Evolutionary conservation across 2,797 vertebrate species (phyloP).

Genomic region (Sorex maritimensis): DNA sequence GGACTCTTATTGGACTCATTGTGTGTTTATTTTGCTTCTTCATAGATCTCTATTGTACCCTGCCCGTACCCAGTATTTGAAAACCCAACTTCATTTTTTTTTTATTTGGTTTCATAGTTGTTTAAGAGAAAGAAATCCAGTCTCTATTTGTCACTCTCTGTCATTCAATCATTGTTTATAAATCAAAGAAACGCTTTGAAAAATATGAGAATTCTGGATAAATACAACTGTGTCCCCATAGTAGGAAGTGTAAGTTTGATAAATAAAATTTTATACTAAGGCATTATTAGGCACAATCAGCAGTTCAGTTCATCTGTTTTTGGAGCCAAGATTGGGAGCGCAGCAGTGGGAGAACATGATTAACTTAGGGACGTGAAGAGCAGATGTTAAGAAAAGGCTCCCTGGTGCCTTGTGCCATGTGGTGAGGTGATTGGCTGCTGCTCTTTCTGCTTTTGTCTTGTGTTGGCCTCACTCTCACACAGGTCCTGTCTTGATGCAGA

Average conservation of each 20-base stretch:
- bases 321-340: background rate
- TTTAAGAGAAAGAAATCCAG: too few relatives aligned
- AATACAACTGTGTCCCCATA: background rate
- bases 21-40: conserved; percentile 43
- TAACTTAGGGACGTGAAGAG: background rate
- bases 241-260: conserved; percentile 61
- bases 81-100: background rate
- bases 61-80: background rate
- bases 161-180: background rate
- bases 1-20: background rate
- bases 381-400: background rate
- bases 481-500: background rate
- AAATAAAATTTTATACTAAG: background rate
- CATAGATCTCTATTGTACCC: background rate
- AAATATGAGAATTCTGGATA: conserved; percentile 39
- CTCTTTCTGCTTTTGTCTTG: background rate
- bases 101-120: background rate
- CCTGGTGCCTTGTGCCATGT: background rate
- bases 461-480: background rate
- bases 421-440: background rate
- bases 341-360: background rate
- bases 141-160: background rate
- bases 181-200: conserved; percentile 19
- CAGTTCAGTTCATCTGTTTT: background rate
- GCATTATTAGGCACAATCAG: background rate